Evolutionary conservation across 1,140 invertebrate genomes (phyloP), one percentile per base, ranked within the genome.

Genomic region (Yoshiicerus persimilis): DNA sequence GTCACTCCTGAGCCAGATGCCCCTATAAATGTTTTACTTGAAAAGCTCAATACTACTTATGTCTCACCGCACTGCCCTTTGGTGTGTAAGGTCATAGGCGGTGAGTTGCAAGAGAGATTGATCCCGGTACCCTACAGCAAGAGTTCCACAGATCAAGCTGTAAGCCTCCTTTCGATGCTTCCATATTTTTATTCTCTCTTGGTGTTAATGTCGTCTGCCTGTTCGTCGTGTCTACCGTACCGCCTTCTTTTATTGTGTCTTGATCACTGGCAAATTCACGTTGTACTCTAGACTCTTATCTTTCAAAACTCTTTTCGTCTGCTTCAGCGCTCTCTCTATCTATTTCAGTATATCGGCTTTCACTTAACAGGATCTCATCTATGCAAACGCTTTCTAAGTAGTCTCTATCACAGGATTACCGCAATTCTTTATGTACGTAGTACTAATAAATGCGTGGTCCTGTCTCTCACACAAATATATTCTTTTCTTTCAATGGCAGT

Each of bases 81-180:
- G 94, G 94, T 95, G 95, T 96, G 96, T 95, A 97, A 98, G 97
- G 97, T 98, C 95, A 98, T 98, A 97, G 97, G 97, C 96, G 97
- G 97, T 95, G 97, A 98, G 95, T 97, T 98, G 95, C 97, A 98
- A 96, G 97, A 98, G 95, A 97, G 97, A 95, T 97, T 98, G 96
- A 98, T 98, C 95, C 97, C 97, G 94, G 97, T 98, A 94, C 97
- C 97, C 94, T 98, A 98, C 96, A 98, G 97, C 97, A 98, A 98
- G 97, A 98, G 96, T 95, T 97, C 97, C 94, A 98, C 97, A 95
- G 97, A 98, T 95, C 97, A 98, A 97, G 97, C 97, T 97, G 97
- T 98, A 98, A 98, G 97, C 96, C 93, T 94, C 93, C 93, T 92
- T 93, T 93, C 92, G 88, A 87, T 89, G 89, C 89, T 90, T 90